These are phyloP conservation scores for Chloebia gouldiae DNA, from an alignment of 2,113 vertebrate genomes.

Conservation along the genomic window DNA sequence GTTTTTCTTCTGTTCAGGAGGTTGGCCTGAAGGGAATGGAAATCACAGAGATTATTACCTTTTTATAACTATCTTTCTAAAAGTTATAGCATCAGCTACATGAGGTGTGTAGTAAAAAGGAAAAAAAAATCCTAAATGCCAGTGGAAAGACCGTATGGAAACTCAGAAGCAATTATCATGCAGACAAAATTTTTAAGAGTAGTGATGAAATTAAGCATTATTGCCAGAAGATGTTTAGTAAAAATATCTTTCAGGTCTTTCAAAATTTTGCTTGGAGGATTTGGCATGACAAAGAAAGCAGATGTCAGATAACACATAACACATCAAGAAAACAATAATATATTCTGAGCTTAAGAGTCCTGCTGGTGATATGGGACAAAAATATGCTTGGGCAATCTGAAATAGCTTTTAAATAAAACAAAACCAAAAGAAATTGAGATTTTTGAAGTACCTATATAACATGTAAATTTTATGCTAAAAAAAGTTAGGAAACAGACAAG, in stretches of 20 bases:
- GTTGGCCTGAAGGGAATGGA: constrained; percentile 40
- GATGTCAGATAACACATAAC: constrained; percentile 61
- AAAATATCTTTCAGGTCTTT: constrained; percentile 63
- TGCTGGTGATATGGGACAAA: constrained; percentile 49
- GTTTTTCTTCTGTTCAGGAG: constrained; percentile 43
- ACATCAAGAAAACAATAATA: constrained; percentile 54
- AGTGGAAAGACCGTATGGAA: constrained; percentile 42
- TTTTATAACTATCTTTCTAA: constrained; percentile 62
- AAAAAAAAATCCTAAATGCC: constrained; percentile 1
- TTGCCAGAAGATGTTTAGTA: constrained; percentile 63
- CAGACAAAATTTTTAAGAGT: constrained; percentile 63
- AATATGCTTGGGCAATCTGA: constrained; percentile 38
- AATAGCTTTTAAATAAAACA: constrained; percentile 54
- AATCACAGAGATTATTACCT: constrained; percentile 63
- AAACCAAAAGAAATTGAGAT: neutral
- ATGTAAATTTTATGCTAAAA: neutral
- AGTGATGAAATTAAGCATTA: constrained; percentile 67
- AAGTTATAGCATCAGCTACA: constrained; percentile 43
- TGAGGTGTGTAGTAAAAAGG: constrained; percentile 33
- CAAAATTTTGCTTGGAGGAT: constrained; percentile 53
- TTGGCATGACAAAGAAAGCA: constrained; percentile 61
- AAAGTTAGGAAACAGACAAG: constrained; percentile 4
- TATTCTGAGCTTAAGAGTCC: constrained; percentile 53
- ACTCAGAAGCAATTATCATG: constrained; percentile 51
- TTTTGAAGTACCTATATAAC: neutral